Base-by-base conservation (phyloP, 2,888 invertebrate genomes). In the Argynnis bischoffii region DNA sequence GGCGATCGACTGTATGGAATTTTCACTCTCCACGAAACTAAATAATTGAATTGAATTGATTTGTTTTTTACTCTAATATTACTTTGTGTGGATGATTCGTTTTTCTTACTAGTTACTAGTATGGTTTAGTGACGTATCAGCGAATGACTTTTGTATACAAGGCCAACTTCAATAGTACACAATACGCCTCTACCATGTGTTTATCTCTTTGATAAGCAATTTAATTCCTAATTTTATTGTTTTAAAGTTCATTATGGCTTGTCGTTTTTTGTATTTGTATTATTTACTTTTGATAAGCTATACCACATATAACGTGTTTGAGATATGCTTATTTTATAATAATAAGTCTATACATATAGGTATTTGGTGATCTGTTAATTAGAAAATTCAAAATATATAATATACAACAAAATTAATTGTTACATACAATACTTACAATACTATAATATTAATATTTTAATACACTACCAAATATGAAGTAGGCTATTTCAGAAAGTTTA, bases 71-170 rank as follows among this genome's bases (percentile, higher is more conserved):
- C 18, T 18, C 18, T 18, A n/a, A 18, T 41, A 41, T 11, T 41
- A 41, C 35, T 11, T 41, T 41, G 35, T 41, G 11, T 41, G 35
- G 11, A 41, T n/a, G 47, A 57, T n/a, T 21, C 26, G 1, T 26
- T 26, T 31, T 59, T 59, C 26, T 26, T 26, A 48, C 15, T 47
- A 48, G 59, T 59, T 26, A 59, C 21, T 47, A 48, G 59, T 59
- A 26, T 59, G 47, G 26, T 47, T 14, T 46, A 41, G 21, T 66
- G 66, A 66, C 60, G 60, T 66, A 66, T 41, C 21, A 21, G 55
- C 50, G 67, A 61, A 54, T 70, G 64, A 65, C 55, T 67, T 64
- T 61, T 61, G 61, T 70, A 63, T 63, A 63, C 70, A 70, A 70
- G 70, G 70, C 64, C 70, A 57, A 67, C 67, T 50, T 60, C 60